Conservation (phyloP, 2,797 vertebrate species). For the Avahi laniger region DNA sequence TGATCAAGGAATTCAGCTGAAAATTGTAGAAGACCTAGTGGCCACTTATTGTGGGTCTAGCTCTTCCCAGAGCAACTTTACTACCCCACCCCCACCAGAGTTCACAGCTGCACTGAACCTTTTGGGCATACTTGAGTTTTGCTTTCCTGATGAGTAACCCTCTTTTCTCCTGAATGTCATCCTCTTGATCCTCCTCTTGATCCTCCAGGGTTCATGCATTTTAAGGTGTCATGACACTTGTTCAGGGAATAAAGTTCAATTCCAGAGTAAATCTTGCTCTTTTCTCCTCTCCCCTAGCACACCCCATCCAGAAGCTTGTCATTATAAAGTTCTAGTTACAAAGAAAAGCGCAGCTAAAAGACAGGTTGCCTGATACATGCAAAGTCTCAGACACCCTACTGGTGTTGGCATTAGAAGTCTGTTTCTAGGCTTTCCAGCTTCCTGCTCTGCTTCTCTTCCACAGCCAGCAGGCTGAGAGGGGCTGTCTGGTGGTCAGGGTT, state of each 20-base stretch:
- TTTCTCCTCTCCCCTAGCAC: not conserved
- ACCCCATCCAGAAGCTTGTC: not conserved
- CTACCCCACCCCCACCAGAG: not conserved
- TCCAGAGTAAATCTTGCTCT: not conserved
- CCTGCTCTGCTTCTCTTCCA: not conserved
- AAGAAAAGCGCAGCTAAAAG: not conserved
- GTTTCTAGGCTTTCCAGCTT: not conserved
- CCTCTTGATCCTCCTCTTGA: not conserved
- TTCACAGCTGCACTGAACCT: no score
- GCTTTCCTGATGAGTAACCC: not conserved
- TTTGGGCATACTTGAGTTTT: not conserved
- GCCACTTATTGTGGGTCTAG: not conserved
- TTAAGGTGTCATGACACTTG: not conserved
- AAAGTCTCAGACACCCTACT: not conserved
- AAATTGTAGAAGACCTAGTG: not conserved
- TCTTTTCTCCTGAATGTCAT: not conserved
- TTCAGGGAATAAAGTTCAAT: not conserved
- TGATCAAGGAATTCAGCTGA: not conserved
- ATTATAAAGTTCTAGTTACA: not conserved
- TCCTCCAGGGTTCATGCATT: not conserved
- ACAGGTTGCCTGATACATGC: not conserved
- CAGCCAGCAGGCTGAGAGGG: fast-evolving
- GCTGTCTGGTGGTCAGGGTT: not conserved
- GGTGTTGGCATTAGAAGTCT: not conserved
- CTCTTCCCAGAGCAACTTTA: not conserved